phyloP scores from a whole-genome alignment of 30 jellyfish, hydroid and myxozoan species.

The Hydractinia echinata region DNA sequence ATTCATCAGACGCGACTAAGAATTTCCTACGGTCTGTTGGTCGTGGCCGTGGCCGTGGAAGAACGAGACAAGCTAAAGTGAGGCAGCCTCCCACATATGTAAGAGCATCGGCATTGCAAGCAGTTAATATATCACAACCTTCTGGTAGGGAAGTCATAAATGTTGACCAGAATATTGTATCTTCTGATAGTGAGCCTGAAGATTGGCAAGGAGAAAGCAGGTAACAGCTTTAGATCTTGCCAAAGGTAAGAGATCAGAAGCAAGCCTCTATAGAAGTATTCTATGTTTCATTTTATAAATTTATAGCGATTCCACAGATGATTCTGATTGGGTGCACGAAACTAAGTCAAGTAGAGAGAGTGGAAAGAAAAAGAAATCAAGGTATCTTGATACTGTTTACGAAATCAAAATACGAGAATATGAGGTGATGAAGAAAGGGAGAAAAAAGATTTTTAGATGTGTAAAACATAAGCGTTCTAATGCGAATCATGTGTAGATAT shows the following conservation, averaged over 20 bases:
- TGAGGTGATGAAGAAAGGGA: no score
- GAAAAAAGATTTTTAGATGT: no score
- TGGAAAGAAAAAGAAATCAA: not conserved
- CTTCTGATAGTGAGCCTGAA: slow-evolving; percentile 43
- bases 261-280: not conserved
- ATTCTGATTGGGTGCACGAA: slow-evolving; percentile 49
- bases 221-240: not conserved
- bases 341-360: not conserved
- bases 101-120: slow-evolving; percentile 32
- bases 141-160: slow-evolving; percentile 37
- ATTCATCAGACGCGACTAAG: not conserved
- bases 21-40: slow-evolving; percentile 15
- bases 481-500: no score
- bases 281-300: not conserved
- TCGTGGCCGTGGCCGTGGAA: slow-evolving; percentile 33
- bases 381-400: no score
- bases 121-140: not conserved
- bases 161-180: not conserved
- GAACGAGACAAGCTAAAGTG: slow-evolving; percentile 26
- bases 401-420: no score
- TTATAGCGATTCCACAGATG: slow-evolving; percentile 39
- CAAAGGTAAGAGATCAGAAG: not conserved
- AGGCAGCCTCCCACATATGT: slow-evolving; percentile 28
- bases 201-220: slow-evolving; percentile 58
- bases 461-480: no score